Base-by-base conservation (phyloP, 2,888 invertebrate genomes). In the Drosophila gaucha region DNA sequence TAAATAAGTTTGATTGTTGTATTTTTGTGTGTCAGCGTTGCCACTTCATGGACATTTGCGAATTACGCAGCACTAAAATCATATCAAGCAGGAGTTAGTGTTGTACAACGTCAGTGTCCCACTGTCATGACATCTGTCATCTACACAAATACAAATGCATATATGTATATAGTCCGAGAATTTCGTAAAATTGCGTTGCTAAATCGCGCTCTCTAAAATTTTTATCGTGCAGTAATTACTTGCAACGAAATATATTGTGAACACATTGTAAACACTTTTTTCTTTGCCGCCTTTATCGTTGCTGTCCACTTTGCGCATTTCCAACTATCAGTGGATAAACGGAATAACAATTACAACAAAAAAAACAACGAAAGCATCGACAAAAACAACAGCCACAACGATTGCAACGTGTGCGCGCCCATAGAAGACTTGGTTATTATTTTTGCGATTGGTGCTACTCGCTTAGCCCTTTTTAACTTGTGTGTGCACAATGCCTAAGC, bases 161-260 rank as follows among this genome's bases (percentile, higher is more conserved):
- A 20, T 8, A 39, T 18, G 26, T 26, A 30, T 31, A 31, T 22
- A 31, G 1, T 52, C 1, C 6, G 38, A 46, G 47, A 64, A 74
- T 57, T 82, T 82, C 50, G 24, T 49, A 35, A 57, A 86, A 78
- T 69, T 78, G 79, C 83, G 83, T 78, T 62, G 79, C 47, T 35
- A 65, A 65, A 38, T 54, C 31, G 51, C 35, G 51, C 63, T 41
- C 26, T 51, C 28, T 33, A 20, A 26, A 2, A 9, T 28, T 4
- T 10, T 33, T 14, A 6, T 9, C 31, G 20, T 22, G 9, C 12
- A 22, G 8, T 20, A 24, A 16, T 47, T 24, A 8, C 5, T 9
- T 8, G 12, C 31, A 2, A 16, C n/a, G 6, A 1, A 26, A 30
- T n/a, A 33, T 31, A 39, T 18, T 28, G 3, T 35, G 18, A 6